These are phyloP conservation scores for Polymixis lichenea DNA, from an alignment of 2,888 invertebrate species.

Conservation along the genomic window DNA sequence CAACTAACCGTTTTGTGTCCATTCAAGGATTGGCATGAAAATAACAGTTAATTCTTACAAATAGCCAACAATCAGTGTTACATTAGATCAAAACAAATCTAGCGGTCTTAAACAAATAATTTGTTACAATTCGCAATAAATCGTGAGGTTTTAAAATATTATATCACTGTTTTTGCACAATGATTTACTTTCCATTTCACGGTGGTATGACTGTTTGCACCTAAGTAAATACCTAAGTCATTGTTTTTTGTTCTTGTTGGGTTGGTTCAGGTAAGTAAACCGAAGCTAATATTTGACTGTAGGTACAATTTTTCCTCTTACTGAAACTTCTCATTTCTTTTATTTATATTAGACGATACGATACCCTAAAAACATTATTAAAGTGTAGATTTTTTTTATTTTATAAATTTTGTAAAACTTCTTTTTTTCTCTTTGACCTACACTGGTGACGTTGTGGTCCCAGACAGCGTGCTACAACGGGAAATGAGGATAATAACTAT, in stretches of 20 bases:
- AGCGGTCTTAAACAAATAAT: slow-evolving; percentile 47
- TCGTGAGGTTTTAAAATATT: slow-evolving; percentile 61
- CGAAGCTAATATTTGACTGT: slow-evolving; percentile 22
- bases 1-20: slow-evolving; percentile 43
- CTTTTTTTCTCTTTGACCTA: too few relatives aligned
- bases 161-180: slow-evolving; percentile 69
- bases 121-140: slow-evolving; percentile 58
- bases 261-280: slow-evolving; percentile 33
- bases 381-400: too few relatives aligned
- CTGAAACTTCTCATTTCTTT: neutral
- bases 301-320: slow-evolving; percentile 10
- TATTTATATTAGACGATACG: neutral
- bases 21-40: slow-evolving; percentile 55
- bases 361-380: neutral
- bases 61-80: slow-evolving; percentile 51
- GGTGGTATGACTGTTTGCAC: slow-evolving; percentile 62
- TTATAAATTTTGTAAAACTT: too few relatives aligned
- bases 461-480: neutral
- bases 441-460: neutral
- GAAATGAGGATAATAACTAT: neutral
- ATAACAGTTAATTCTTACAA: slow-evolving; percentile 46
- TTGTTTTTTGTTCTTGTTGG: slow-evolving; percentile 23
- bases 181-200: slow-evolving; percentile 70
- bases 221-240: slow-evolving; percentile 37
- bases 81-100: slow-evolving; percentile 55